These are phyloP conservation scores for Rutilus rutilus DNA, from an alignment of 2,113 vertebrate species.

Conservation along the genomic window DNA sequence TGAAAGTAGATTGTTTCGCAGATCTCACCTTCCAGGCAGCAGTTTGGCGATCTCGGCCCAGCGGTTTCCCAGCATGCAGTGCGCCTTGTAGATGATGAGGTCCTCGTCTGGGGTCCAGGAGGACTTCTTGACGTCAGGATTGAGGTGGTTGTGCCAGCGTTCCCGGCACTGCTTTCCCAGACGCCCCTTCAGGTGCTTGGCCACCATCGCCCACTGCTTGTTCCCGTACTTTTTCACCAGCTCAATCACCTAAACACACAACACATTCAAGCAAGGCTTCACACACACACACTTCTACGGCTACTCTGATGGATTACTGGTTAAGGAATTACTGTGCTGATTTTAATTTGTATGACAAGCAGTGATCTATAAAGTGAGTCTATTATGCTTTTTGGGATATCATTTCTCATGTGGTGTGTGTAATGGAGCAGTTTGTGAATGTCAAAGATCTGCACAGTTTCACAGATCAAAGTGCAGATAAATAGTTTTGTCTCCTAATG, in stretches of 20 bases:
- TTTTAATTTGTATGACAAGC: too few species aligned
- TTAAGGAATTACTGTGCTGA: not conserved
- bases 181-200: constrained; percentile 94
- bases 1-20: too few species aligned
- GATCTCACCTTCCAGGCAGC: constrained; percentile 87
- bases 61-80: constrained; percentile 92
- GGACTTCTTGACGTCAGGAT: constrained; percentile 96
- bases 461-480: too few species aligned
- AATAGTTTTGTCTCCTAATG: too few species aligned
- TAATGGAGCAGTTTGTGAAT: too few species aligned
- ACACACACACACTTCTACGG: not conserved
- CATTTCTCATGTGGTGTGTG: too few species aligned
- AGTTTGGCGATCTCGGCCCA: constrained; percentile 98
- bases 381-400: too few species aligned
- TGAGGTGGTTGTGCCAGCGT: constrained; percentile 98
- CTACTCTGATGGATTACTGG: not conserved
- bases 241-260: constrained; percentile 86
- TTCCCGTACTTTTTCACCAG: constrained; percentile 94
- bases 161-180: constrained; percentile 97
- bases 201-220: constrained; percentile 95
- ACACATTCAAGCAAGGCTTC: not conserved
- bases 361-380: too few species aligned
- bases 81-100: constrained; percentile 95
- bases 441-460: too few species aligned
- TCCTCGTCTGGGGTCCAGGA: constrained; percentile 98